A percentile compares a stretch with the other conserved stretches of the same genome.
Evolutionary conservation across 2,113 vertebrate genomes (phyloP).

Genomic region (Cyphomyrus plagiostoma): DNA sequence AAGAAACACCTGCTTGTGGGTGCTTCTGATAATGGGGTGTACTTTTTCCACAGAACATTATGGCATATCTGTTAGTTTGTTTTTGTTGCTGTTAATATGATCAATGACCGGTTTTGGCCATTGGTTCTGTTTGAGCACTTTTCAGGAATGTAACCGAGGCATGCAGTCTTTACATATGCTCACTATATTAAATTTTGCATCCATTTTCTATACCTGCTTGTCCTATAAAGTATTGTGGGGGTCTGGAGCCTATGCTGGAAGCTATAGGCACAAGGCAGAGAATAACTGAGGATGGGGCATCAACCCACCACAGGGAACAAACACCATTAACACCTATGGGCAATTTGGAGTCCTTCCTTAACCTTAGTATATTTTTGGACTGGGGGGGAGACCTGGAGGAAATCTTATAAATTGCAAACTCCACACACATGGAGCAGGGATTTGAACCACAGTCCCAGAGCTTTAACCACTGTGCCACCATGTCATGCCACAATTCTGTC

Average conservation of each 20-base stretch:
- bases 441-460: background rate
- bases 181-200: background rate
- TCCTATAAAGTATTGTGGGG: background rate
- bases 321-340: background rate
- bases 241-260: background rate
- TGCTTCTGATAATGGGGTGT: background rate
- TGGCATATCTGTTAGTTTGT: background rate
- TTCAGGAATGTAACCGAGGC: background rate
- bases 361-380: background rate
- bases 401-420: too few relatives aligned
- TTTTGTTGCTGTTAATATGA: background rate
- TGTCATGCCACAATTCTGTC: slow-evolving; percentile 49
- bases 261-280: background rate
- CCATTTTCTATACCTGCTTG: background rate
- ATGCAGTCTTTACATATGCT: background rate
- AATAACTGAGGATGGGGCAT: background rate
- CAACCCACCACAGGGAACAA: background rate
- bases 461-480: slow-evolving; percentile 32
- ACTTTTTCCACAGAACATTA: background rate
- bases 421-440: background rate
- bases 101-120: background rate
- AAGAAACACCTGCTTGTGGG: background rate
- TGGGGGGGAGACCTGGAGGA: too few relatives aligned
- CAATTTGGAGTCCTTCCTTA: background rate
- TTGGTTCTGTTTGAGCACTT: background rate